phyloP scores from a whole-genome alignment of 1,140 invertebrate genomes.

The Octopus bimaculoides region DNA sequence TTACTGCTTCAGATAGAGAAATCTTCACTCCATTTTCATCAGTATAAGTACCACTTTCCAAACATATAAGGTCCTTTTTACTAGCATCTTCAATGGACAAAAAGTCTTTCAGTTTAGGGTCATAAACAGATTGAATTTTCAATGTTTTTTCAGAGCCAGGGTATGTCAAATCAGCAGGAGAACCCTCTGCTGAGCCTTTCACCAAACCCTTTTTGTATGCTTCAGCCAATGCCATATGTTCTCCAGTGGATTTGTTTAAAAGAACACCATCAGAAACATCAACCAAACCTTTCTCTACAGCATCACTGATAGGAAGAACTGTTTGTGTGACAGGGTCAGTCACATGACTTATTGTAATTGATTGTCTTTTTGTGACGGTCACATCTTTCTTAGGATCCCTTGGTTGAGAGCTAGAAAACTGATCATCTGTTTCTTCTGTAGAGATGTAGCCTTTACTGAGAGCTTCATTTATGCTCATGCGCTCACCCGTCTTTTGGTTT shows the following conservation, averaged over 20 bases:
- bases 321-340: conserved; percentile 71
- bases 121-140: conserved; percentile 57
- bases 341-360: conserved; percentile 74
- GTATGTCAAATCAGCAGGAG: conserved; percentile 20
- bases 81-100: conserved; percentile 75
- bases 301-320: conserved; percentile 74
- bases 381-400: not conserved
- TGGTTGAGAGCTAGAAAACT: conserved; percentile 70
- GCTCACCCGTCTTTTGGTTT: conserved; percentile 63
- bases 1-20: conserved; percentile 74
- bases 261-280: conserved; percentile 41
- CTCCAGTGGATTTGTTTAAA: conserved; percentile 37
- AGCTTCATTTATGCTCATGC: conserved; percentile 73
- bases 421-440: conserved; percentile 66
- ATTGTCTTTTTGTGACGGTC: conserved; percentile 4
- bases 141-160: conserved; percentile 18
- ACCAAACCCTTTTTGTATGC: conserved; percentile 49
- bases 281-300: conserved; percentile 63
- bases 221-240: conserved; percentile 44
- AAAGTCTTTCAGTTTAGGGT: conserved; percentile 66
- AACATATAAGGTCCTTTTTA: conserved; percentile 68
- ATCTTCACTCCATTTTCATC: conserved; percentile 68
- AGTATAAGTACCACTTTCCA: conserved; percentile 29
- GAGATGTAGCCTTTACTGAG: conserved; percentile 41
- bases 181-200: conserved; percentile 39